Percentiles rank a stretch among this genome's conserved stretches.
Conservation (phyloP, 2,113 vertebrate genomes). For the Upupa epops region DNA sequence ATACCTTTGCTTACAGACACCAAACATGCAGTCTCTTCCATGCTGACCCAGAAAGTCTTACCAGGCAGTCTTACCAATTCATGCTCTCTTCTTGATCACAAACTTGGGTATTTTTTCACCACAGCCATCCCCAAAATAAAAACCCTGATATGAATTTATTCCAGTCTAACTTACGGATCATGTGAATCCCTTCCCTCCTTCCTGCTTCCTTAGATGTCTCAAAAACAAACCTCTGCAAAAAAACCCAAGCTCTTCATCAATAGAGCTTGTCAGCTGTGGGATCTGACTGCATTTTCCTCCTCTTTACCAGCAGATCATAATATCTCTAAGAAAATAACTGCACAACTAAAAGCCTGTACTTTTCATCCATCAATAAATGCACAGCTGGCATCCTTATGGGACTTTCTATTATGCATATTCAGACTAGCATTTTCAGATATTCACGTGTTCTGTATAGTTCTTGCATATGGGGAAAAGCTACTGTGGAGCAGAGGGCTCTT, state of each 20-base stretch:
- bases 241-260: neutral
- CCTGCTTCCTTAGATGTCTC: neutral
- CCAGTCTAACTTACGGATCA: neutral
- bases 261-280: conserved; percentile 20
- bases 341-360: conserved; percentile 3
- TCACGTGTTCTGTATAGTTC: neutral
- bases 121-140: neutral
- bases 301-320: conserved; percentile 31
- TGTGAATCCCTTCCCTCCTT: neutral
- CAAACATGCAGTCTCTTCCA: neutral
- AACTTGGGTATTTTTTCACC: neutral
- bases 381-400: conserved; percentile 33
- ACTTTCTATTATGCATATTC: conserved; percentile 21
- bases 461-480: neutral
- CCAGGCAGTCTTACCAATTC: neutral
- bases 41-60: neutral
- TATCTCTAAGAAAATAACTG: conserved; percentile 34
- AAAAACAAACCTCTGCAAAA: neutral
- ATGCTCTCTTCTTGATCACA: neutral
- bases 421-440: neutral
- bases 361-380: conserved; percentile 24
- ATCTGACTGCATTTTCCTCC: neutral
- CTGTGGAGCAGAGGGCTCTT: neutral
- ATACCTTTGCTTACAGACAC: neutral
- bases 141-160: neutral